Conservation (phyloP, 1,140 invertebrate species). For the Pogonus chalceus region DNA sequence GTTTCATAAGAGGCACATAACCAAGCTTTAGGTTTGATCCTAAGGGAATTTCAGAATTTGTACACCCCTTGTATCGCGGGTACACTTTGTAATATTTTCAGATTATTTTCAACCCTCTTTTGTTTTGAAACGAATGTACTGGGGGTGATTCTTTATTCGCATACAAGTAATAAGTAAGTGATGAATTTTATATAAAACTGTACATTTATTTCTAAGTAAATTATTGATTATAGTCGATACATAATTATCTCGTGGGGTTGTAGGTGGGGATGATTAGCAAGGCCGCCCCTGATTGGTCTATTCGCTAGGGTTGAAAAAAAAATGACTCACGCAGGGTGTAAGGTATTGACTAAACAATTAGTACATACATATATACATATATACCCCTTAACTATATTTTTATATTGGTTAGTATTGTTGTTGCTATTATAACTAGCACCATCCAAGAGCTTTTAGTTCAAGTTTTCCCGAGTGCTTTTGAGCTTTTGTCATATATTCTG, state of each 20-base stretch:
- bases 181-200: neutral
- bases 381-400: conserved; percentile 14
- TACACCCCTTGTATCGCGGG: too few relatives aligned
- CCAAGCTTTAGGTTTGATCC: neutral
- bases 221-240: conserved; percentile 36
- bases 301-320: conserved; percentile 36
- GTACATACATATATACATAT: conserved; percentile 20
- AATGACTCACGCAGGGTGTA: conserved; percentile 39
- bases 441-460: too few relatives aligned
- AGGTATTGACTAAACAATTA: conserved; percentile 40
- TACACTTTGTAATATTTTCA: neutral
- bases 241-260: conserved; percentile 33
- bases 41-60: neutral
- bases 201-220: conserved; percentile 30
- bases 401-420: conserved; percentile 11
- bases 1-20: too few relatives aligned
- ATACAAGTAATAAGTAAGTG: too few relatives aligned
- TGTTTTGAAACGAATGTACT: too few relatives aligned
- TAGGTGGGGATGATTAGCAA: conserved; percentile 34
- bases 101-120: neutral
- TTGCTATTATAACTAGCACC: too few relatives aligned
- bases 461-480: too few relatives aligned
- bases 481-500: too few relatives aligned
- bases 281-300: conserved; percentile 31
- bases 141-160: too few relatives aligned